These are phyloP conservation scores for Caenorhabditis sp. DNA, from an alignment of 2,888 invertebrate genomes.

Conservation along the genomic window DNA sequence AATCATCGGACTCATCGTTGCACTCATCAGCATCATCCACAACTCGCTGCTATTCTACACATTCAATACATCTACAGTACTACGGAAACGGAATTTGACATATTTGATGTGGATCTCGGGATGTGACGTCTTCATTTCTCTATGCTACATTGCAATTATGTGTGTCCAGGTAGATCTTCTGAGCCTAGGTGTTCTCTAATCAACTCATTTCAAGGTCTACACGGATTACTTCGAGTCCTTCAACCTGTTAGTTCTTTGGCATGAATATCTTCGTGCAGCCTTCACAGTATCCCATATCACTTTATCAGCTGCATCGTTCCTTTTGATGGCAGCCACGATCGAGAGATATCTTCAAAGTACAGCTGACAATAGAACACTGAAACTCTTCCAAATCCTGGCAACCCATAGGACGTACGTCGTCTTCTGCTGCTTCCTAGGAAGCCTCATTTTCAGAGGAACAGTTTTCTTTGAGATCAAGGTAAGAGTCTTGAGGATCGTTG, in stretches of 20 bases:
- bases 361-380: constrained; percentile 64
- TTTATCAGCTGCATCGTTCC: constrained; percentile 77
- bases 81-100: constrained; percentile 75
- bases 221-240: constrained; percentile 78
- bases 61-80: constrained; percentile 73
- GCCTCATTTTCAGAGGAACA: constrained; percentile 77
- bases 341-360: constrained; percentile 81
- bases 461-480: constrained; percentile 79
- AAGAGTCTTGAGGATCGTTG: neutral
- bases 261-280: constrained; percentile 76
- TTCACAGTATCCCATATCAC: constrained; percentile 81
- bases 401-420: constrained; percentile 75
- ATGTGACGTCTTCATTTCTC: constrained; percentile 79
- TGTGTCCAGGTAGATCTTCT: constrained; percentile 70
- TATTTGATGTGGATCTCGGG: constrained; percentile 79
- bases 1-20: constrained; percentile 75
- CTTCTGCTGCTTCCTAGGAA: constrained; percentile 74
- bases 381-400: constrained; percentile 74
- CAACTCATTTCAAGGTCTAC: constrained; percentile 67
- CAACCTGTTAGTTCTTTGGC: constrained; percentile 76
- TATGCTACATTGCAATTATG: constrained; percentile 80
- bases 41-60: constrained; percentile 79
- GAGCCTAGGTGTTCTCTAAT: too few relatives aligned
- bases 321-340: constrained; percentile 80
- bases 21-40: constrained; percentile 77